phyloP scores from a whole-genome alignment of 2,113 vertebrate species.

The Gobiocypris rarus region DNA sequence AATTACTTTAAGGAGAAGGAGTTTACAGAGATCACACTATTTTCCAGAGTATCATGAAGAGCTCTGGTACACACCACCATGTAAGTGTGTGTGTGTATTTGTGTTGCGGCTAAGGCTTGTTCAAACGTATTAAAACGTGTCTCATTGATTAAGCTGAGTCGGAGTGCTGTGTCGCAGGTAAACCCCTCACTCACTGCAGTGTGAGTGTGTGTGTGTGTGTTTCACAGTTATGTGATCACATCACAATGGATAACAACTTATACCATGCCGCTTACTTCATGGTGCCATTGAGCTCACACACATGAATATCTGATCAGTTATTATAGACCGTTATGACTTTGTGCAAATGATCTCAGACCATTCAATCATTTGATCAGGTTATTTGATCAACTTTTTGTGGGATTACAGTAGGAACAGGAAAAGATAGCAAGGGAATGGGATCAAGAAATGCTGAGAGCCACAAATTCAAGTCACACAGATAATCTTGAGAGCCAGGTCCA shows the following conservation, averaged over 20 bases:
- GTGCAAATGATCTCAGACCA: background rate
- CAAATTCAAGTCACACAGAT: too few relatives aligned
- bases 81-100: background rate
- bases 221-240: background rate
- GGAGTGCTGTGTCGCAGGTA: constrained; percentile 34
- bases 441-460: background rate
- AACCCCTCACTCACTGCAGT: constrained; percentile 19
- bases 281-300: too few relatives aligned
- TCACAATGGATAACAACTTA: background rate
- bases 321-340: background rate
- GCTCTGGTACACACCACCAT: constrained; percentile 13
- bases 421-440: background rate
- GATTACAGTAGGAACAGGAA: background rate
- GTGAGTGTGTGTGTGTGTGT: background rate
- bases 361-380: background rate
- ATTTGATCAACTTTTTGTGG: background rate
- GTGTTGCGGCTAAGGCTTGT: constrained; percentile 39
- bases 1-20: constrained; percentile 31
- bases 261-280: background rate
- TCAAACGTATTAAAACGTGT: constrained; percentile 58
- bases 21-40: constrained; percentile 25
- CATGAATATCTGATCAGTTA: background rate
- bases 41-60: background rate
- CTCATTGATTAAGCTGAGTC: constrained; percentile 46
- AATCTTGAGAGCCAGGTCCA: too few relatives aligned